Evolutionary conservation across 2,797 vertebrate genomes (phyloP), one percentile per base, ranked within the genome.

Genomic region (Rhynchonycteris naso): DNA sequence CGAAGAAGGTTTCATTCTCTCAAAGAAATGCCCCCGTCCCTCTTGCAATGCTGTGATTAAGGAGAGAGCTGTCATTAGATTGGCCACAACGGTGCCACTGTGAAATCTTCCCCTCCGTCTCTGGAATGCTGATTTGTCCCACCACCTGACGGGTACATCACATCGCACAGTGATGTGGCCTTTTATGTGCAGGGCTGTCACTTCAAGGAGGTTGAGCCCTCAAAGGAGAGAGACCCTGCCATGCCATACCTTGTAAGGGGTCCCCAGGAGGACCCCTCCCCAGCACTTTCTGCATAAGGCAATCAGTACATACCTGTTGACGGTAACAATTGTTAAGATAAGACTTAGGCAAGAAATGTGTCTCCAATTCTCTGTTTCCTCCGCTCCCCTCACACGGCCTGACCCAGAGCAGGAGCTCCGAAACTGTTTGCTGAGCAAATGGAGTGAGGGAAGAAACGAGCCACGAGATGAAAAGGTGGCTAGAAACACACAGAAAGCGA

Each of bases 51-150:
- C 66, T 92, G 79, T 38, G 82, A 90, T 78, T 93, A 91, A 80
- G 84, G 65, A 81, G 54, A 74, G 69, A 87, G 96, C 92, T 89
- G 69, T 96, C 87, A 94, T 95, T 94, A 93, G 81, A 66, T 12
- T 54, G 52, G 65, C 92, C 68, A 26, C 58, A 84, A 26, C 69
- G 24, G 47, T 10, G 52, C 38, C 75, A 16, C 75, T 21, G 43
- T 59, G 84, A 80, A 56, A 61, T 50, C 47, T 33, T 93, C 43
- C 61, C 84, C 90, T 63, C 54, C 30, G 0, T 43, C n/a, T 87
- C 58, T 78, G 89, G 84, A 94, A 93, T 85, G 75, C 69, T 56
- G 56, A 30, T 91, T 65, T n/a, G 21, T 14, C 65, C 89, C 58
- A 35, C 61, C 90, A 69, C 95, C 68, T 15, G 35, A 5, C 59